These are phyloP conservation scores for Pterois miles DNA, from an alignment of 2,797 vertebrate species.

Conservation along the genomic window DNA sequence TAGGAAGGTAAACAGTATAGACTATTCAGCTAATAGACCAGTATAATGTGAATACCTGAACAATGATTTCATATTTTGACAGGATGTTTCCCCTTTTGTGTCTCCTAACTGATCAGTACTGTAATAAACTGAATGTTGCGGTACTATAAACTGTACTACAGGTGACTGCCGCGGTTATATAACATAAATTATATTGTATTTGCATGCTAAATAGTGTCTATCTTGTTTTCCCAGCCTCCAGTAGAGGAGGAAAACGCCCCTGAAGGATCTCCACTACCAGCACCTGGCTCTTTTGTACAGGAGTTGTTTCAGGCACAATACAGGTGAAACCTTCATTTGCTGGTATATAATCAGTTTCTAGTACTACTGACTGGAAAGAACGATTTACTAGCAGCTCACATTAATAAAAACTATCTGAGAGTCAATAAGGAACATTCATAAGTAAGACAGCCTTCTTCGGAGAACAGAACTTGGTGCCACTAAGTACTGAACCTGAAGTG, in stretches of 20 bases:
- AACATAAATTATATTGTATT: not conserved
- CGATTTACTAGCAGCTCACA: not conserved
- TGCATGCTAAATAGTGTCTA: not conserved
- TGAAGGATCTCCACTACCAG: slow-evolving; percentile 92
- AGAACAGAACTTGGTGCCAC: not conserved
- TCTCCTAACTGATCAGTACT: not conserved
- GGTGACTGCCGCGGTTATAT: not conserved
- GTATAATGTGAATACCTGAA: not conserved
- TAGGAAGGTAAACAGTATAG: slow-evolving; percentile 82
- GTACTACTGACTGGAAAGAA: not conserved
- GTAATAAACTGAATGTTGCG: not conserved
- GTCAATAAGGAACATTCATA: not conserved
- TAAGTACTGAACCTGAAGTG: not conserved
- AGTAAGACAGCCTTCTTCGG: not conserved
- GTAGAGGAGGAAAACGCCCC: slow-evolving; percentile 88
- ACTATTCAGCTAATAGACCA: not conserved
- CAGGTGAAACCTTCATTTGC: slow-evolving; percentile 80
- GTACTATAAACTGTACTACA: not conserved
- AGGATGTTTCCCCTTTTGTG: not conserved
- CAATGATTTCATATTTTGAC: not conserved
- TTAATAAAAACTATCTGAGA: not conserved
- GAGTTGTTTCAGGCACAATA: slow-evolving; percentile 99
- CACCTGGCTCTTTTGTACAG: slow-evolving; percentile 95
- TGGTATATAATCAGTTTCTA: not conserved
- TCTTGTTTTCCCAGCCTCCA: slow-evolving; percentile 83